phyloP scores from a whole-genome alignment of 2,797 vertebrate species.

The Helicolenus hilgendorfi region DNA sequence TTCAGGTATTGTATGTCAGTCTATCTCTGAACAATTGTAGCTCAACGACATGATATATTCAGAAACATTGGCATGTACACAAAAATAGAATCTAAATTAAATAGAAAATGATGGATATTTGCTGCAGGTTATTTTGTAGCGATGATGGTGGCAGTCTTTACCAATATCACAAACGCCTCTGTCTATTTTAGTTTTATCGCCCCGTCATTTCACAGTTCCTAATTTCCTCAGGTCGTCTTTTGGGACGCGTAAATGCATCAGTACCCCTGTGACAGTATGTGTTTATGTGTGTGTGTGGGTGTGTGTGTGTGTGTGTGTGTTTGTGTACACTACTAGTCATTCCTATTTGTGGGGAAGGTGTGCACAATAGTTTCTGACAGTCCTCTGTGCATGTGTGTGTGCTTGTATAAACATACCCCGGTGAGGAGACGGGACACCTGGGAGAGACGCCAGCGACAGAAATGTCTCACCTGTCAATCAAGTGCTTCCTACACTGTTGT shows the following conservation, averaged over 20 bases:
- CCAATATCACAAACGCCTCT: not conserved
- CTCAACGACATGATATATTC: not conserved
- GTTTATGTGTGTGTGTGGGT: slow-evolving; percentile 1
- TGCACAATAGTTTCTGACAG: slow-evolving; percentile 15
- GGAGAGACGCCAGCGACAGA: slow-evolving; percentile 74
- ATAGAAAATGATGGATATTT: not conserved
- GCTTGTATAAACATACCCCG: not conserved
- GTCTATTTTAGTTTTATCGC: slow-evolving; percentile 32
- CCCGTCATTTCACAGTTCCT: slow-evolving; percentile 22
- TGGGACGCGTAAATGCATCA: slow-evolving; percentile 47
- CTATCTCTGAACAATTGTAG: not conserved
- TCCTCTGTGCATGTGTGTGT: not conserved
- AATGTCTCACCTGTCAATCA: slow-evolving; percentile 88
- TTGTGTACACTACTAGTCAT: not conserved
- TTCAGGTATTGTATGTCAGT: not conserved
- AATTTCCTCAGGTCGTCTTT: slow-evolving; percentile 41
- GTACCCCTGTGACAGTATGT: not conserved
- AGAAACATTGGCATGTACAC: not conserved
- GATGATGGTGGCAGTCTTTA: not conserved
- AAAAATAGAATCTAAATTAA: not conserved
- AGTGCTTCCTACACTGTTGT: slow-evolving; percentile 27
- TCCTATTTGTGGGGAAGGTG: slow-evolving; percentile 8
- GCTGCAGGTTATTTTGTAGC: not conserved
- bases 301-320: not conserved
- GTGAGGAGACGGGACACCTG: slow-evolving; percentile 71